phyloP scores from a whole-genome alignment of 1,140 invertebrate species.

The Caenorhabditis inopinata region DNA sequence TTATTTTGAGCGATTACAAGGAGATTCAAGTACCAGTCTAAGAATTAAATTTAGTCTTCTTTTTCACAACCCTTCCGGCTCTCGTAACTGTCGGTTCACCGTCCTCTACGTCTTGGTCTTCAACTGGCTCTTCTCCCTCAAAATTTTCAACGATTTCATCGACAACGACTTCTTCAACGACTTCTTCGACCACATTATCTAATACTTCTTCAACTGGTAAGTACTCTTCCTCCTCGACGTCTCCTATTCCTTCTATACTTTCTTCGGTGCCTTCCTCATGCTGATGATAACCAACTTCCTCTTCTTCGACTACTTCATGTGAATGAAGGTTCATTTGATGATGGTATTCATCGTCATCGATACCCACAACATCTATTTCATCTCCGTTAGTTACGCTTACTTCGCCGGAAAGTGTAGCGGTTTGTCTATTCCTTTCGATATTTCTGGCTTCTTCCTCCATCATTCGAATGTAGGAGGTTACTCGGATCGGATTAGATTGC shows the following conservation, averaged over 20 bases:
- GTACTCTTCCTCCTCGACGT: background rate
- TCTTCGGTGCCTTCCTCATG: background rate
- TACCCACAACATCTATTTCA: background rate
- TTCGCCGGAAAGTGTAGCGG: background rate
- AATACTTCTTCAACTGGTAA: background rate
- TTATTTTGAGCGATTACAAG: no score
- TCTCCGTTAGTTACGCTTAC: background rate
- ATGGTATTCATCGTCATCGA: background rate
- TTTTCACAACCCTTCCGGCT: background rate
- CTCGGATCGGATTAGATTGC: background rate
- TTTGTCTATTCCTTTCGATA: background rate
- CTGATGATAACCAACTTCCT: background rate
- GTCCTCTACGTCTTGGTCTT: no score
- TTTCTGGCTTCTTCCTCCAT: conserved; percentile 4
- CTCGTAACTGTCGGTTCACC: conserved; percentile 1
- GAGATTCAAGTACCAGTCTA: no score
- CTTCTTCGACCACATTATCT: background rate
- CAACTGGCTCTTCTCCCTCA: background rate
- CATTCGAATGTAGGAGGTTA: background rate
- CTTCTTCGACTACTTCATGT: background rate
- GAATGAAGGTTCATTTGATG: background rate
- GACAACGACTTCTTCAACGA: background rate
- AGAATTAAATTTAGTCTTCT: background rate
- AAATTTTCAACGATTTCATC: background rate
- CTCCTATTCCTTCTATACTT: background rate